Evolutionary conservation across 1,140 invertebrate genomes (phyloP), one percentile per base, ranked within the genome.

Genomic region (Monochamus saltuarius): DNA sequence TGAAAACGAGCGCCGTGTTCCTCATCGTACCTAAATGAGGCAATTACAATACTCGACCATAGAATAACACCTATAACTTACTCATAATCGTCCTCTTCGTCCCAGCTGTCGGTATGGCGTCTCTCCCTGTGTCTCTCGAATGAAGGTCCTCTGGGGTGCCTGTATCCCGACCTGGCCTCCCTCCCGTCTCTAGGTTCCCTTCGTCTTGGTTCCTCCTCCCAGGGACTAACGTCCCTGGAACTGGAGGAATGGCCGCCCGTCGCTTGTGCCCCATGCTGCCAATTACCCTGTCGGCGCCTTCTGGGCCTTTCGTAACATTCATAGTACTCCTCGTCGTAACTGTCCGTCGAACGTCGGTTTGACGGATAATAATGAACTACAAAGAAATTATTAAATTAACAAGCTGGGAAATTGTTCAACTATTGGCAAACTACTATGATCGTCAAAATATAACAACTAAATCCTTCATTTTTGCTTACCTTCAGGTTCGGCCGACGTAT

Each of bases 161-260:
- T 63, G 65, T 56, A 64, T 56, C 64, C 70, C 3, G 67, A 64
- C 71, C 71, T 56, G 70, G 75, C 52, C 71, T 79, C 13, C 59
- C 70, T 8, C 66, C 49, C 52, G 53, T 65, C 52, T 35, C 66
- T 75, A 69, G 38, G 9, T 59, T 76, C 77, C 72, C 54, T 75
- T 67, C 59, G 80, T 74, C 47, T 55, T 71, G 81, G 79, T 53
- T 87, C 85, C 63, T 87, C 85, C 56, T 88, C 86, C 86, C 86
- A 88, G 6, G 87, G 86, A 43, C 87, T 88, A 40, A 85, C 80
- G 71, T 89, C 87, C 4, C 87, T 76, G 0, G 86, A 87, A 16
- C 86, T 87, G 0, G 85, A 87, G 0, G 51, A 84, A 84, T 35
- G 84, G 81, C 77, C 85, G 80, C 51, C 84, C 69, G 34, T 71